Percentiles rank a stretch among this genome's conserved stretches.
These are phyloP conservation scores for Gorsachius goisagi DNA, from an alignment of 2,113 vertebrate genomes.

Conservation along the genomic window DNA sequence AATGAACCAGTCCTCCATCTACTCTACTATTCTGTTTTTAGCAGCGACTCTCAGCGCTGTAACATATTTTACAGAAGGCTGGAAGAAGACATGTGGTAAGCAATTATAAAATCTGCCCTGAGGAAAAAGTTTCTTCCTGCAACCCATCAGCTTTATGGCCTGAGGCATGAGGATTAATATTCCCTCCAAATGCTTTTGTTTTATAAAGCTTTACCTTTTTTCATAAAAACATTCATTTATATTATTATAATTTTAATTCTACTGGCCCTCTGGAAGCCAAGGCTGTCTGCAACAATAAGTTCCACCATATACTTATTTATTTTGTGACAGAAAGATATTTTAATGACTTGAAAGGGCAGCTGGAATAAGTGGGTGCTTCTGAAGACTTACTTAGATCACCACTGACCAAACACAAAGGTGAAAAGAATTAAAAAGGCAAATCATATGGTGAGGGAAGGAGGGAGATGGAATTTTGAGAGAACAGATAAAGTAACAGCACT, in stretches of 20 bases:
- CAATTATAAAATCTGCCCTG: constrained; percentile 20
- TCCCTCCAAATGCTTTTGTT: not conserved
- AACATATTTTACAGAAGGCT: not conserved
- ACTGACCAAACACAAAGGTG: not conserved
- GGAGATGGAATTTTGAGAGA: not conserved
- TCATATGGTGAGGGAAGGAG: not conserved
- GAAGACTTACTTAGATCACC: not conserved
- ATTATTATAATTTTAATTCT: not conserved
- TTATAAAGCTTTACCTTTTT: not conserved
- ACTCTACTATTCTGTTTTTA: constrained; percentile 15
- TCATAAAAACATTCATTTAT: not conserved
- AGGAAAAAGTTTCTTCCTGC: constrained; percentile 7
- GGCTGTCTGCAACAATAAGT: not conserved
- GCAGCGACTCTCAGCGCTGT: not conserved
- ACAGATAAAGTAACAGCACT: not conserved
- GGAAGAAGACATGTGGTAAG: not conserved
- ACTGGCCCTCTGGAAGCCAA: not conserved
- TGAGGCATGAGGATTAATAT: not conserved
- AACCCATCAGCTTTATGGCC: constrained; percentile 8
- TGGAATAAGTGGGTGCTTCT: not conserved
- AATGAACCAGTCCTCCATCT: not conserved
- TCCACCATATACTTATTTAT: not conserved
- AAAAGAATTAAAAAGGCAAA: not conserved
- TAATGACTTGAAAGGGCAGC: not conserved
- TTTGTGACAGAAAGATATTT: not conserved